A percentile compares a stretch with the other conserved stretches of the same genome.
Conservation (phyloP, 2,888 invertebrate species). For the Chirona hameri region DNA sequence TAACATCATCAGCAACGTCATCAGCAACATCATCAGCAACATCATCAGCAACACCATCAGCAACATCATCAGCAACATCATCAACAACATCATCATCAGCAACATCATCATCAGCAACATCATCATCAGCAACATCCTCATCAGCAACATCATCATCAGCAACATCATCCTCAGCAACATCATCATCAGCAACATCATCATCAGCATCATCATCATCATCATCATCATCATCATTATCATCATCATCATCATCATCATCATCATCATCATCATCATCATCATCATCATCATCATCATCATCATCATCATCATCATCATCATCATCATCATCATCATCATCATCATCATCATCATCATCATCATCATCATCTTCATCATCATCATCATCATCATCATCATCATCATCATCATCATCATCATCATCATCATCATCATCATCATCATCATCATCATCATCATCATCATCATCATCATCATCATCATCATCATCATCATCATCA, state of each 20-base stretch:
- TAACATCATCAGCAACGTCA: too few relatives aligned
- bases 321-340: slow-evolving; percentile 30
- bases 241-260: slow-evolving; percentile 29
- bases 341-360: slow-evolving; percentile 32
- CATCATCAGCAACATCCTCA: too few relatives aligned
- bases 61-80: too few relatives aligned
- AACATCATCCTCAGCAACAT: too few relatives aligned
- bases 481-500: slow-evolving; percentile 32
- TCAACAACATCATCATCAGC: too few relatives aligned
- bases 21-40: too few relatives aligned
- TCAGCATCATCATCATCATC: slow-evolving; percentile 32
- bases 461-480: slow-evolving; percentile 30
- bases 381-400: slow-evolving; percentile 30
- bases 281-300: slow-evolving; percentile 31
- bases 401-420: slow-evolving; percentile 31
- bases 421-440: slow-evolving; percentile 31
- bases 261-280: slow-evolving; percentile 31
- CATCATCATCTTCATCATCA: slow-evolving; percentile 30
- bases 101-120: too few relatives aligned
- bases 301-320: slow-evolving; percentile 31
- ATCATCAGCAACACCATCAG: too few relatives aligned
- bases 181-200: too few relatives aligned
- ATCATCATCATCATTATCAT: slow-evolving; percentile 31
- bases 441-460: slow-evolving; percentile 30
- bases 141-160: too few relatives aligned